These are phyloP conservation scores for Agriotes lineatus DNA, from an alignment of 2,888 invertebrate species.

Conservation along the genomic window DNA sequence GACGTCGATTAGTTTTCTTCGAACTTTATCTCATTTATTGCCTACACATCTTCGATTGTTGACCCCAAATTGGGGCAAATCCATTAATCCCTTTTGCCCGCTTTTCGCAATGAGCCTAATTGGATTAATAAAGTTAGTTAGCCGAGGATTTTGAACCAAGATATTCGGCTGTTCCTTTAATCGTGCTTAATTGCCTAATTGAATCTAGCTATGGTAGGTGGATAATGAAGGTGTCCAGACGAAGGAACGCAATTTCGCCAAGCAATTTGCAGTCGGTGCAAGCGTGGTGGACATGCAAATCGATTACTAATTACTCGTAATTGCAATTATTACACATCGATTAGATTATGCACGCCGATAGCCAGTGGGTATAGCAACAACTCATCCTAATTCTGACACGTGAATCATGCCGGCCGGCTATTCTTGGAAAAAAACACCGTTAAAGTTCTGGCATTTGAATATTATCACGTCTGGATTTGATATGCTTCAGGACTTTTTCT, in stretches of 20 bases:
- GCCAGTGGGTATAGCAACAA: no score
- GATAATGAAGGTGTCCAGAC: no score
- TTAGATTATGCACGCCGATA: no score
- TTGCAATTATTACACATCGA: no score
- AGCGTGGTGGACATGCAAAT: no score
- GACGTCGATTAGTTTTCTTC: background rate
- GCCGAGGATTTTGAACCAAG: background rate
- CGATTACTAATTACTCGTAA: background rate
- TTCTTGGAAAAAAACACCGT: background rate
- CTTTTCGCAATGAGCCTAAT: background rate
- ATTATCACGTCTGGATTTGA: constrained; percentile 10
- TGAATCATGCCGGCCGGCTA: background rate
- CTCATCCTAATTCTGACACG: no score
- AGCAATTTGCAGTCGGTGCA: no score
- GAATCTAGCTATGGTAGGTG: background rate
- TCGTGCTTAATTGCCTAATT: background rate
- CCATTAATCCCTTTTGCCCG: background rate
- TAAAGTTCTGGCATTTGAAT: constrained; percentile 1
- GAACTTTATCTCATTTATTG: background rate
- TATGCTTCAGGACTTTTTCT: background rate
- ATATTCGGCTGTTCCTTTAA: background rate
- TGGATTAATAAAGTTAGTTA: background rate
- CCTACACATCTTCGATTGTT: background rate
- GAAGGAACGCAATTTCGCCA: no score
- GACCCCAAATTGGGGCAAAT: constrained; percentile 13